phyloP scores from a whole-genome alignment of 2,888 invertebrate species.

The Conus canariensis region DNA sequence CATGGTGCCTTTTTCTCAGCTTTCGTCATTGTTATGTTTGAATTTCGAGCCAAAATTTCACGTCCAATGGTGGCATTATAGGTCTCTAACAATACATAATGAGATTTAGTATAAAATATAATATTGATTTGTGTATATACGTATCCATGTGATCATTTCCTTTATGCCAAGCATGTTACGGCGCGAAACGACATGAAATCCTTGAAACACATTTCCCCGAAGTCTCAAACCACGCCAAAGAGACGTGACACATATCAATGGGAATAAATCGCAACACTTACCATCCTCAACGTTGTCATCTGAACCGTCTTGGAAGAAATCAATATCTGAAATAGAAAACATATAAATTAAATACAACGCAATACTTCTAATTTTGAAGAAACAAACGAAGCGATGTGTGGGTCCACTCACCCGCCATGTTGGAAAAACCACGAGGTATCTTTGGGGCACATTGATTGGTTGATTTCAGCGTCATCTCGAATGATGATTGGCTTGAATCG shows the following conservation, averaged over 20 bases:
- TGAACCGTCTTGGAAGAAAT: slow-evolving; percentile 72
- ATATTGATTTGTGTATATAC: slow-evolving; percentile 30
- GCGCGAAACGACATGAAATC: slow-evolving; percentile 58
- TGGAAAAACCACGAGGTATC: slow-evolving; percentile 75
- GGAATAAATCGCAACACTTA: slow-evolving; percentile 61
- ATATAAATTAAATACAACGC: slow-evolving; percentile 58
- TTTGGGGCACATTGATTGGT: slow-evolving; percentile 59
- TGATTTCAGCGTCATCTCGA: slow-evolving; percentile 49
- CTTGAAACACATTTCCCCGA: slow-evolving; percentile 61
- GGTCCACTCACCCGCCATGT: slow-evolving; percentile 78
- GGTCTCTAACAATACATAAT: slow-evolving; percentile 28
- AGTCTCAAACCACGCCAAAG: slow-evolving; percentile 63
- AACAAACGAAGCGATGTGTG: slow-evolving; percentile 72
- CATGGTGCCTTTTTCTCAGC: slow-evolving; percentile 69
- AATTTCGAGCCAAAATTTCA: slow-evolving; percentile 64
- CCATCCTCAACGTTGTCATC: slow-evolving; percentile 73
- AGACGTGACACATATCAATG: slow-evolving; percentile 59
- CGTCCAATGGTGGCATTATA: slow-evolving; percentile 56
- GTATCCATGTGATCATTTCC: slow-evolving; percentile 42
- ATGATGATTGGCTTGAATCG: slow-evolving; percentile 65
- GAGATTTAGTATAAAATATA: slow-evolving; percentile 34
- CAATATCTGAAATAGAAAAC: slow-evolving; percentile 74
- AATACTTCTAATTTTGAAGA: slow-evolving; percentile 66
- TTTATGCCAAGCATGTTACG: slow-evolving; percentile 49
- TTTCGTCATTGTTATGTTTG: slow-evolving; percentile 72